Percentiles rank a stretch among this genome's conserved stretches.
Conservation (phyloP, 2,797 vertebrate genomes). For the Cuniculus paca region DNA sequence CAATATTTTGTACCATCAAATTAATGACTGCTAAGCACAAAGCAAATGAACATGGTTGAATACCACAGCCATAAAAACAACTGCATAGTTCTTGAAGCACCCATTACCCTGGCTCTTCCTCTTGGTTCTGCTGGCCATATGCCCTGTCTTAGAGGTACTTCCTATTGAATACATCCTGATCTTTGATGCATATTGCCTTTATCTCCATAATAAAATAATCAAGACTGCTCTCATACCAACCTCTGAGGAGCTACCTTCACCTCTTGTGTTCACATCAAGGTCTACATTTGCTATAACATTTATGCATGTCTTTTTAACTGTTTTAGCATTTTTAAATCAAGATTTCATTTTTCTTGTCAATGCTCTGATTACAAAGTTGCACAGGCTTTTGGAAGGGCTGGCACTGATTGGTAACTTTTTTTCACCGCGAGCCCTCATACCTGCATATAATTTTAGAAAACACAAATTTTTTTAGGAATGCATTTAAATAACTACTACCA, state of each 20-base stretch:
- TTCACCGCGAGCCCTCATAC: not conserved
- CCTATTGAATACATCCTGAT: not conserved
- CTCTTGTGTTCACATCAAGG: not conserved
- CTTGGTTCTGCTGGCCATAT: not conserved
- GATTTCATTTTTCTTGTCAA: not conserved
- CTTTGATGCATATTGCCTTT: not conserved
- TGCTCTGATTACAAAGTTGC: not conserved
- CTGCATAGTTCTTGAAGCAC: rapidly evolving
- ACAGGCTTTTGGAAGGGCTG: not conserved
- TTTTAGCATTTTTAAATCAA: not conserved
- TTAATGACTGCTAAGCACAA: not conserved
- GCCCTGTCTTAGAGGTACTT: not conserved
- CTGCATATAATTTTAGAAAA: slow-evolving; percentile 26
- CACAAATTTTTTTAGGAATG: slow-evolving; percentile 30
- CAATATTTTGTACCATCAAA: not conserved
- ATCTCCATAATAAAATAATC: not conserved
- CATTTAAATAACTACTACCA: not conserved
- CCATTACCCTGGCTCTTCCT: not conserved
- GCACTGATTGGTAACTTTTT: not conserved
- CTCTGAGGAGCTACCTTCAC: not conserved
- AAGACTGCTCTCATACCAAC: not conserved
- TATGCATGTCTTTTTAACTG: not conserved
- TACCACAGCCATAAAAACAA: not conserved
- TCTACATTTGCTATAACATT: not conserved
- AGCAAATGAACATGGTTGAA: not conserved